Evolutionary conservation across 2,797 vertebrate genomes (phyloP).

Genomic region (Capromys pilorides): DNA sequence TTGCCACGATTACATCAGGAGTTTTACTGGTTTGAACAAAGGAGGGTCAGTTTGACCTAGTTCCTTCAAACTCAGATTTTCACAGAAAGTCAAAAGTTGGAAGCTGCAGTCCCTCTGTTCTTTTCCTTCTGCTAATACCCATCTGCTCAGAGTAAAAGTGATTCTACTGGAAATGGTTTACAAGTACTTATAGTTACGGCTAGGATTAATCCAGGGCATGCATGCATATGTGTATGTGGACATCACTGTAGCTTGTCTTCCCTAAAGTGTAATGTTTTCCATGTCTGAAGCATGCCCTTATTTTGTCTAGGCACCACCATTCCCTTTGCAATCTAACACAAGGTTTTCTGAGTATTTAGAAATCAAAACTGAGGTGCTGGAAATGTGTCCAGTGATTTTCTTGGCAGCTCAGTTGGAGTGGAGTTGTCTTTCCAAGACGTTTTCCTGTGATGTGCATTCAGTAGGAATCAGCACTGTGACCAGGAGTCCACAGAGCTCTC

Average conservation of each 20-base stretch:
- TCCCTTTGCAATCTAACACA: constrained; percentile 29
- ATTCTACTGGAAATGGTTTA: not conserved
- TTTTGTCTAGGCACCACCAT: constrained; percentile 8
- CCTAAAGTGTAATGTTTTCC: not conserved
- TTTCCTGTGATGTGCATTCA: constrained; percentile 1
- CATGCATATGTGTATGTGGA: not conserved
- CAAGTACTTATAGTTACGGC: not conserved
- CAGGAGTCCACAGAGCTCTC: not conserved
- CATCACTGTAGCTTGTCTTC: not conserved
- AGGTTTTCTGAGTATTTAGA: not conserved
- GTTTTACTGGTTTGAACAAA: constrained; percentile 26
- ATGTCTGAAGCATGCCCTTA: constrained; percentile 17
- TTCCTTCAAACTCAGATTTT: constrained; percentile 59
- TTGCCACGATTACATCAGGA: not conserved
- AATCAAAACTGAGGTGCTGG: not conserved
- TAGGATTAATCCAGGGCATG: not conserved
- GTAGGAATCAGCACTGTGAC: not conserved
- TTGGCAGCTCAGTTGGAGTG: not conserved
- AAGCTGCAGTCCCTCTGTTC: not conserved
- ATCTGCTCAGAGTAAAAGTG: not conserved
- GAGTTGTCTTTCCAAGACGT: not conserved
- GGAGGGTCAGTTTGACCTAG: constrained; percentile 46
- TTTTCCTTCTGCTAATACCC: not conserved
- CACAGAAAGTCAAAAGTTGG: constrained; percentile 31
- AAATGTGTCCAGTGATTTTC: not conserved